Percentiles rank a stretch among this genome's conserved stretches.
phyloP scores from a whole-genome alignment of 2,888 invertebrate species.

The Psylliodes chrysocephalus region DNA sequence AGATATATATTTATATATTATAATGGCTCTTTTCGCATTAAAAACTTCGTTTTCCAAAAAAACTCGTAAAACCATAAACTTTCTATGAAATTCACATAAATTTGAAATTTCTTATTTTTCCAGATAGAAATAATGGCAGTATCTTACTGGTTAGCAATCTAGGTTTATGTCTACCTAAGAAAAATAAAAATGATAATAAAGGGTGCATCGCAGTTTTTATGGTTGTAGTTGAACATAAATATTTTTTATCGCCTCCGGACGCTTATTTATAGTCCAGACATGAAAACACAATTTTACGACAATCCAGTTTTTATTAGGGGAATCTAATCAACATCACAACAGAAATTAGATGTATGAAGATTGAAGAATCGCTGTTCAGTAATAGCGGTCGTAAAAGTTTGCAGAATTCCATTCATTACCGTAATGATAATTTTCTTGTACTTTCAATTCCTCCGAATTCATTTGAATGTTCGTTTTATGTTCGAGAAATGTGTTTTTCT shows the following conservation, averaged over 20 bases:
- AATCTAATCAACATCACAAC: constrained; percentile 34
- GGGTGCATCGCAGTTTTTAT: constrained; percentile 41
- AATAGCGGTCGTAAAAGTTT: neutral
- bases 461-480: too few species aligned
- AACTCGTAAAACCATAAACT: neutral
- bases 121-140: constrained; percentile 23
- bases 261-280: constrained; percentile 41
- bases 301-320: constrained; percentile 33
- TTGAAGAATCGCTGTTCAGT: neutral
- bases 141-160: constrained; percentile 32
- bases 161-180: constrained; percentile 37
- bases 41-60: neutral
- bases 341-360: constrained; percentile 16
- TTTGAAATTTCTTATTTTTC: constrained; percentile 26
- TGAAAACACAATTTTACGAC: constrained; percentile 41
- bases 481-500: too few species aligned
- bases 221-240: constrained; percentile 42
- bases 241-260: constrained; percentile 41
- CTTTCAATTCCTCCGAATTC: too few species aligned
- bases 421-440: too few species aligned
- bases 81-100: constrained; percentile 19
- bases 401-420: too few species aligned
- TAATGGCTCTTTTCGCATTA: too few species aligned
- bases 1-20: too few species aligned
- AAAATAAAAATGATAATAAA: constrained; percentile 38